Conservation (phyloP, 2,113 vertebrate genomes). For the Phaetusa simplex region DNA sequence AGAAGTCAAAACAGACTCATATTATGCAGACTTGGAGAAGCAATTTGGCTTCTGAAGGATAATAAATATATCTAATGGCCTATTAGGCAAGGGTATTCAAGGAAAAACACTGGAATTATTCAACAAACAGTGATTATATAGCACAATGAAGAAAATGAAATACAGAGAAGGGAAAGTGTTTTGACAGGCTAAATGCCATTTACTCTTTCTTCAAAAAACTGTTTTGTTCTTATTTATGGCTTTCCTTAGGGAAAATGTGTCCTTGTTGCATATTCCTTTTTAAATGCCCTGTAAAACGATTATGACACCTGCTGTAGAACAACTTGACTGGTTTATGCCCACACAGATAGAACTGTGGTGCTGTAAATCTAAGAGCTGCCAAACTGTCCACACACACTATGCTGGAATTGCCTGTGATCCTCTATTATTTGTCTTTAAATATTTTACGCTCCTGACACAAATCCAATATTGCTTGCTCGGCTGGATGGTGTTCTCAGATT, state of each 20-base stretch:
- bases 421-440: conserved; percentile 68
- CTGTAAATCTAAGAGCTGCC: conserved; percentile 53
- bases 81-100: conserved; percentile 26
- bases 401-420: conserved; percentile 9
- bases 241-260: conserved; percentile 36
- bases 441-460: conserved; percentile 59
- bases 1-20: not conserved
- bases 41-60: not conserved
- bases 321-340: conserved; percentile 32
- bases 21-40: not conserved
- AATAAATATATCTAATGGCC: not conserved
- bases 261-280: conserved; percentile 51
- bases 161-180: conserved; percentile 1
- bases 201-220: conserved; percentile 4
- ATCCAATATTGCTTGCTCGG: conserved; percentile 44
- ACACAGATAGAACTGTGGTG: not conserved
- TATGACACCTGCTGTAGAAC: not conserved
- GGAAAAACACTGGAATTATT: not conserved
- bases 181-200: conserved; percentile 47
- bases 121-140: not conserved
- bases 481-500: conserved; percentile 44
- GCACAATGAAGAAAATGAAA: conserved; percentile 18
- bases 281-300: conserved; percentile 28
- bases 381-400: not conserved
- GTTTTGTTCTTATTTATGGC: conserved; percentile 30